A percentile compares a stretch with the other conserved stretches of the same genome.
phyloP scores from a whole-genome alignment of 2,113 vertebrate genomes.

The Illadopsis cleaveri region DNA sequence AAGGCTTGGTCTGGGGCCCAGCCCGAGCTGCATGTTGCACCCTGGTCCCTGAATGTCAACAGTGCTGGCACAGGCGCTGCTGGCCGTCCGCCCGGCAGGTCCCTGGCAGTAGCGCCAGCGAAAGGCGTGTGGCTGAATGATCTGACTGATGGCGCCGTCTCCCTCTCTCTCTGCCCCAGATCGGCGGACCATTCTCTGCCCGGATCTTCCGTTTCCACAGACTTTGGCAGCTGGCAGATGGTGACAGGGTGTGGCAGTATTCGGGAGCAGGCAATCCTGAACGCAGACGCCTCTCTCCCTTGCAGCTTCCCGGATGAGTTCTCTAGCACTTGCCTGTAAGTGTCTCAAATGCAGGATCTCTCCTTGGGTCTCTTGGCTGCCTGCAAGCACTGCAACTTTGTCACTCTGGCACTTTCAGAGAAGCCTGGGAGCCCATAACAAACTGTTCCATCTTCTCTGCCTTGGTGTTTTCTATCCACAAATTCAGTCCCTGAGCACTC shows the following conservation, averaged over 20 bases:
- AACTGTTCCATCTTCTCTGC: neutral
- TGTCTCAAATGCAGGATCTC: conserved; percentile 69
- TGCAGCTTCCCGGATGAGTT: conserved; percentile 95
- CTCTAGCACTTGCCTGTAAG: conserved; percentile 90
- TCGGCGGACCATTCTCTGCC: conserved; percentile 88
- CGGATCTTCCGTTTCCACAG: conserved; percentile 94
- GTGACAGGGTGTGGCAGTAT: conserved; percentile 98
- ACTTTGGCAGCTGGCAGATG: conserved; percentile 99
- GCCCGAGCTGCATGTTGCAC: neutral
- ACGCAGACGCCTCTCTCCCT: conserved; percentile 86
- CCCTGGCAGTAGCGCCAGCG: neutral
- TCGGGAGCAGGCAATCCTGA: conserved; percentile 88
- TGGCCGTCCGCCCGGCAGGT: neutral
- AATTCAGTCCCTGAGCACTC: neutral
- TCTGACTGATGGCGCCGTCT: conserved; percentile 61
- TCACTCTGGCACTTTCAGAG: neutral
- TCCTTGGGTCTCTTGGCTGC: neutral
- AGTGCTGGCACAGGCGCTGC: neutral
- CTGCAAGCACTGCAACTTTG: neutral
- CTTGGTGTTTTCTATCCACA: neutral
- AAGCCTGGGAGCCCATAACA: neutral
- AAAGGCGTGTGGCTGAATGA: conserved; percentile 40
- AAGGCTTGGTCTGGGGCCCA: neutral
- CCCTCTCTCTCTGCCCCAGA: conserved; percentile 86
- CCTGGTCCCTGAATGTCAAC: neutral